Evolutionary conservation across 2,113 vertebrate species (phyloP).

Genomic region (Xyliphius kryptos): DNA sequence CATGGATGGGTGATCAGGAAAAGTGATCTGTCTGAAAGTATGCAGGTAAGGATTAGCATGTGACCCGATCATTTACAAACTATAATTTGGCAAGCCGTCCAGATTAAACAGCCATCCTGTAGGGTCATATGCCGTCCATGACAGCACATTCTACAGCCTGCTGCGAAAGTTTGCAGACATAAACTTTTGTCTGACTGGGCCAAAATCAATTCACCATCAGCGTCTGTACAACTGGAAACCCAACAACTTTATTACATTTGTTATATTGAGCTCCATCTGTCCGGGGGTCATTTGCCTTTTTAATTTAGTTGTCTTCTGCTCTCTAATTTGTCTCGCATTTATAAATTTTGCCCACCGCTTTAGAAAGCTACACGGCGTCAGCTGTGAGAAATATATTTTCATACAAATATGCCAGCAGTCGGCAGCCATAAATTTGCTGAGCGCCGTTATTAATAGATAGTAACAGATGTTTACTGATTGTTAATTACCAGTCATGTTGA

Average conservation of each 20-base stretch:
- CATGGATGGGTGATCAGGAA: too few species aligned
- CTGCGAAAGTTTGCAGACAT: conserved; percentile 51
- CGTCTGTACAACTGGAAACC: conserved; percentile 70
- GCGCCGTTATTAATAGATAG: conserved; percentile 70
- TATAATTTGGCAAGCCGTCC: too few species aligned
- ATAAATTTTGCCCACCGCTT: conserved; percentile 65
- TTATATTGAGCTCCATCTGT: conserved; percentile 73
- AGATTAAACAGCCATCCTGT: too few species aligned
- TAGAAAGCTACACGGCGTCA: conserved; percentile 60
- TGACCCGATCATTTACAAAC: too few species aligned
- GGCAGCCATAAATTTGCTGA: conserved; percentile 59
- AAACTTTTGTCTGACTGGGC: conserved; percentile 65
- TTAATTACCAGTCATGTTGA: conserved; percentile 72
- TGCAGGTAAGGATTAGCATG: too few species aligned
- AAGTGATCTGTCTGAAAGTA: too few species aligned
- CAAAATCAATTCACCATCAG: conserved; percentile 57
- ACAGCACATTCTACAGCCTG: conserved; percentile 14
- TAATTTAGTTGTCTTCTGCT: conserved; percentile 72
- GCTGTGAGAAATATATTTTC: conserved; percentile 61
- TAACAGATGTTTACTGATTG: conserved; percentile 78
- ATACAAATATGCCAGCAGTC: conserved; percentile 51
- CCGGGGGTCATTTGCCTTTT: conserved; percentile 69
- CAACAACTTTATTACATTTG: conserved; percentile 70
- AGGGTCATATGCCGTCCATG: too few species aligned
- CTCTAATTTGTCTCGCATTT: conserved; percentile 71